Percentiles rank a stretch among this genome's conserved stretches.
These are phyloP conservation scores for Drosophila setifemur DNA, from an alignment of 1,140 invertebrate species.

Conservation along the genomic window DNA sequence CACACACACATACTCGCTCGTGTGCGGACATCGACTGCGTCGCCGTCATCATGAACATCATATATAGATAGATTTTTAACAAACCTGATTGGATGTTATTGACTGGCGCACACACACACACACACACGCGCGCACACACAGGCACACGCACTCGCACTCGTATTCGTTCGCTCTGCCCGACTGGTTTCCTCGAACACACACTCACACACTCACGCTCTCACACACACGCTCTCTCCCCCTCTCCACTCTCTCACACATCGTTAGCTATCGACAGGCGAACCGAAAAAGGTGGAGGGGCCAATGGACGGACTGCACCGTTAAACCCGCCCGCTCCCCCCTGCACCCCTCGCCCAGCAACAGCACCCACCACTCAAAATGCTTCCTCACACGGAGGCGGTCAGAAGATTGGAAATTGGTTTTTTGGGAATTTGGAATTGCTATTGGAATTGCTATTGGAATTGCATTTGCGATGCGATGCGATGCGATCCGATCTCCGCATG, in stretches of 20 bases:
- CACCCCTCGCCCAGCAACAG: neutral
- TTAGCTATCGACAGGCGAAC: conserved; percentile 44
- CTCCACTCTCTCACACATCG: neutral
- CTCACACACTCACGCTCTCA: neutral
- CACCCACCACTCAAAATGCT: neutral
- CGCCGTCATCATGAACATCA: conserved; percentile 79
- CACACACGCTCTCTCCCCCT: neutral
- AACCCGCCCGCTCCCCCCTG: neutral
- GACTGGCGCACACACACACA: conserved; percentile 77
- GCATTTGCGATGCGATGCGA: neutral
- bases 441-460: neutral
- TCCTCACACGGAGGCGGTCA: no score
- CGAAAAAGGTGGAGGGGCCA: conserved; percentile 42
- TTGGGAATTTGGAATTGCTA: no score
- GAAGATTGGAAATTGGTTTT: no score
- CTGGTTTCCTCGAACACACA: conserved; percentile 30
- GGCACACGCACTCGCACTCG: conserved; percentile 41
- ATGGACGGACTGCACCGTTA: conserved; percentile 16
- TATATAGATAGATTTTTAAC: conserved; percentile 83
- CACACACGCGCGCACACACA: conserved; percentile 41
- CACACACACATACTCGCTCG: conserved; percentile 37
- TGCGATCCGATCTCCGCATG: neutral
- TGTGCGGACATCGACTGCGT: conserved; percentile 79
- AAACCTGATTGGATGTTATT: conserved; percentile 83
- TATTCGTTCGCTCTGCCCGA: conserved; percentile 71